Evolutionary conservation across 2,888 invertebrate species (phyloP), one percentile per base, ranked within the genome.

Genomic region (Mesodorylaimus sp.): DNA sequence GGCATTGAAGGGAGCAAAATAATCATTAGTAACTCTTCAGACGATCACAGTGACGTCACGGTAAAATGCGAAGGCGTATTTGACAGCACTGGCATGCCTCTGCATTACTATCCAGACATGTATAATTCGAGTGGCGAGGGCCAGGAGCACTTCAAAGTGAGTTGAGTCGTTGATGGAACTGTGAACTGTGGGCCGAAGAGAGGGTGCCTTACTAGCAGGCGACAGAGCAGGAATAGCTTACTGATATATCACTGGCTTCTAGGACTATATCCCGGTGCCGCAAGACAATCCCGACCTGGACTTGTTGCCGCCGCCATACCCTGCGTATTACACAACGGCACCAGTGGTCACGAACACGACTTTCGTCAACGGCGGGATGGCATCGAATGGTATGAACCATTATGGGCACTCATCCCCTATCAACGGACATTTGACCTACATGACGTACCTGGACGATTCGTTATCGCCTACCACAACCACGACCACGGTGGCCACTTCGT

Each of bases 201-300:
- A n/a, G n/a, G n/a, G n/a, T n/a, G n/a, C n/a, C n/a, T n/a, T n/a
- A n/a, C n/a, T n/a, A n/a, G n/a, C n/a, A n/a, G n/a, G n/a, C n/a
- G n/a, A n/a, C n/a, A n/a, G n/a, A n/a, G n/a, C n/a, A n/a, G n/a
- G n/a, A n/a, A n/a, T n/a, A n/a, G n/a, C n/a, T n/a, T n/a, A n/a
- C n/a, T n/a, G n/a, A n/a, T n/a, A n/a, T n/a, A n/a, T n/a, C n/a
- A n/a, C n/a, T n/a, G n/a, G n/a, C n/a, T 49, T 55, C 47, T 45
- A 62, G 60, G 63, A 63, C 46, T 63, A 63, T 57, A 61, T 63
- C 36, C 58, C 63, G 2, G 56, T 63, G 16, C 60, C 62, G 10
- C 60, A 61, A 47, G 62, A 61, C 52, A 63, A 64, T 47, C 63
- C 62, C n/a, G 63, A 63, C 53, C 50, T 63, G n/a, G 63, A 63